Evolutionary conservation across 2,113 vertebrate species (phyloP), one percentile per base, ranked within the genome.

Genomic region (Willisornis vidua): DNA sequence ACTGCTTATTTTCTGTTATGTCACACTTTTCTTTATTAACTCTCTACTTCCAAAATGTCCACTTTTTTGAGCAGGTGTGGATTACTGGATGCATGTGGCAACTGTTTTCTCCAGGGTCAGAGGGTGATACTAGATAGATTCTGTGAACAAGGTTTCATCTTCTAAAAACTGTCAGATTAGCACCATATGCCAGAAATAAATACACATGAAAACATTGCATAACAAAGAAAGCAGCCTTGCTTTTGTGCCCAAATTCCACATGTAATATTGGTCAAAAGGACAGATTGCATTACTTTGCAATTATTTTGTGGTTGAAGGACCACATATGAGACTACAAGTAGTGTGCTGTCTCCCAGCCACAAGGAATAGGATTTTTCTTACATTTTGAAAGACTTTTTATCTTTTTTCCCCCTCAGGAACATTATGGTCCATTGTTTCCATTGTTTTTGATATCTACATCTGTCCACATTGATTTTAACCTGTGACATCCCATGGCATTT

Each of bases 311-410:
- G 18, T 79, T 66, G 35, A 87, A 70, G 70, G 33, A 88, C 14
- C 7, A 41, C 1, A 1, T 4, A 49, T 9, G 10, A 12, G 2
- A 63, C 8, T 1, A 1, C 1, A 1, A 59, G 35, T 9, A 62
- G 6, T 28, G 5, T 26, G 22, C 28, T 67, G 35, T 51, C 35
- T 74, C 29, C 51, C 54, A 45, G 31, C 7, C 1, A 2, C 15
- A 6, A 57, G 22, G 14, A 89, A 67, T 9, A 86, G 19, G 16
- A 58, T 41, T 54, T 77, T 58, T 7, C 3, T 57, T 67, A 48
- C 33, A 39, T 86, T 73, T 94, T 67, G 28, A 62, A 58, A 65
- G 18, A 1, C 6, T 39, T 39, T 57, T 75, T 52, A 41, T 41
- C 22, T 2, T 10, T 39, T 43, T 45, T 54, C 10, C 12, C 12